phyloP scores from a whole-genome alignment of 64 coral and sea anemone species.

The Cladopsammia gracilis region DNA sequence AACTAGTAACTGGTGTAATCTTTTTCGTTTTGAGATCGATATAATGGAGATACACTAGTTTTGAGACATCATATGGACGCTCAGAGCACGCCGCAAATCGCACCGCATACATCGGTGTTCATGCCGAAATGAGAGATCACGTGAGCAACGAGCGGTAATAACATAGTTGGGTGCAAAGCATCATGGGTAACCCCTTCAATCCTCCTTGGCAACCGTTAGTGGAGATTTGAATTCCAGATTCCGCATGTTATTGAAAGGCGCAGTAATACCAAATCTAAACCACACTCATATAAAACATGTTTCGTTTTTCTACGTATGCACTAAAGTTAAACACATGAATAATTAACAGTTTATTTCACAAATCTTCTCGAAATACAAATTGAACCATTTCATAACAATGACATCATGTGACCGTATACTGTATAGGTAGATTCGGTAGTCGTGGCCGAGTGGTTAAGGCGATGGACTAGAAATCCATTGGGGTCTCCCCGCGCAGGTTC shows the following conservation, averaged over 20 bases:
- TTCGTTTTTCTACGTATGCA: too few species aligned
- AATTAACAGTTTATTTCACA: too few species aligned
- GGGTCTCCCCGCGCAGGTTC: constrained; percentile 63
- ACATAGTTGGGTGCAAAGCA: not conserved
- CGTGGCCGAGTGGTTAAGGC: constrained; percentile 63
- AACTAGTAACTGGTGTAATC: not conserved
- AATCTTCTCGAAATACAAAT: too few species aligned
- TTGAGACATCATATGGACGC: not conserved
- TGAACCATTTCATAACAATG: too few species aligned
- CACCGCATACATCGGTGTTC: not conserved
- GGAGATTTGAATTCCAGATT: too few species aligned
- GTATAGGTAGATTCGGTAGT: not conserved
- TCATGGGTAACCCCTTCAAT: not conserved
- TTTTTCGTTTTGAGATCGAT: not conserved
- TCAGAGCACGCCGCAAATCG: not conserved
- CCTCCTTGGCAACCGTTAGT: too few species aligned
- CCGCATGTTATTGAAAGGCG: too few species aligned
- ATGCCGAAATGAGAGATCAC: not conserved
- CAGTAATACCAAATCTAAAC: too few species aligned
- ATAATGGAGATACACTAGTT: not conserved
- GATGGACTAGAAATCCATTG: constrained; percentile 60
- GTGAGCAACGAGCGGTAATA: not conserved
- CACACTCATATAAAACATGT: too few species aligned
- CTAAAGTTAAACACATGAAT: too few species aligned
- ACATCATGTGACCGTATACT: too few species aligned